These are phyloP conservation scores for Parazoanthus swiftii DNA, from an alignment of 92 coral and sea anemone genomes.

Conservation along the genomic window DNA sequence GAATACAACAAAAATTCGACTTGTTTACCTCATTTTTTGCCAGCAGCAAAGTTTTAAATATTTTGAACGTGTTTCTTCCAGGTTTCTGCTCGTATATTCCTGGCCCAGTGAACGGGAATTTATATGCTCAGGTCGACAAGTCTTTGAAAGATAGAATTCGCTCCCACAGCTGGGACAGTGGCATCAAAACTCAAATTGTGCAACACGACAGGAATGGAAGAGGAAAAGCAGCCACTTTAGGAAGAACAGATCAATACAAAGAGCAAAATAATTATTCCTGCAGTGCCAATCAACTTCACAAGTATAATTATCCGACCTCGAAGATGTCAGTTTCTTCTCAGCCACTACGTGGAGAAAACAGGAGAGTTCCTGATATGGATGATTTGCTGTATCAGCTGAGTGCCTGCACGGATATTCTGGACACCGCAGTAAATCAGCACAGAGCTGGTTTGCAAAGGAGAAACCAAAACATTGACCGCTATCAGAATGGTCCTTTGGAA, in stretches of 20 bases:
- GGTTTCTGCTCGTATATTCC: slow-evolving; percentile 66
- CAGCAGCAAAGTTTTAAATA: background rate
- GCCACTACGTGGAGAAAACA: slow-evolving; percentile 53
- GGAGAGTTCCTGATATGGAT: slow-evolving; percentile 80
- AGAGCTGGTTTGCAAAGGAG: slow-evolving; percentile 19
- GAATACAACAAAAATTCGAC: background rate
- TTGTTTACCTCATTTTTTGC: no score
- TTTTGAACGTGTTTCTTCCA: background rate
- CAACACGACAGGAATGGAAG: slow-evolving; percentile 58
- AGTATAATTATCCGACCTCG: slow-evolving; percentile 1
- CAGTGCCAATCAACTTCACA: slow-evolving; percentile 42
- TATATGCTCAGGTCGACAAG: slow-evolving; percentile 95
- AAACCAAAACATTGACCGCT: slow-evolving; percentile 29
- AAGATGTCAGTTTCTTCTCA: slow-evolving; percentile 49
- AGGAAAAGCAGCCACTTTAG: slow-evolving; percentile 59
- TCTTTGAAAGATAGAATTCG: slow-evolving; percentile 84
- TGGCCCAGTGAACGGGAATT: slow-evolving; percentile 95
- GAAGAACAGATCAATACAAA: slow-evolving; percentile 44
- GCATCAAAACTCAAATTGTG: slow-evolving; percentile 55
- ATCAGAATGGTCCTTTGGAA: slow-evolving; percentile 15
- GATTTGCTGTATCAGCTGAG: slow-evolving; percentile 79
- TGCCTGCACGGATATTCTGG: slow-evolving; percentile 74
- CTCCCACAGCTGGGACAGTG: slow-evolving; percentile 73
- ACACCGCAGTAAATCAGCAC: slow-evolving; percentile 61
- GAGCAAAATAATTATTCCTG: slow-evolving; percentile 39